Percentiles rank a stretch among this genome's conserved stretches.
Evolutionary conservation across 2,888 invertebrate genomes (phyloP).

Genomic region (Phlogophora meticulosa): DNA sequence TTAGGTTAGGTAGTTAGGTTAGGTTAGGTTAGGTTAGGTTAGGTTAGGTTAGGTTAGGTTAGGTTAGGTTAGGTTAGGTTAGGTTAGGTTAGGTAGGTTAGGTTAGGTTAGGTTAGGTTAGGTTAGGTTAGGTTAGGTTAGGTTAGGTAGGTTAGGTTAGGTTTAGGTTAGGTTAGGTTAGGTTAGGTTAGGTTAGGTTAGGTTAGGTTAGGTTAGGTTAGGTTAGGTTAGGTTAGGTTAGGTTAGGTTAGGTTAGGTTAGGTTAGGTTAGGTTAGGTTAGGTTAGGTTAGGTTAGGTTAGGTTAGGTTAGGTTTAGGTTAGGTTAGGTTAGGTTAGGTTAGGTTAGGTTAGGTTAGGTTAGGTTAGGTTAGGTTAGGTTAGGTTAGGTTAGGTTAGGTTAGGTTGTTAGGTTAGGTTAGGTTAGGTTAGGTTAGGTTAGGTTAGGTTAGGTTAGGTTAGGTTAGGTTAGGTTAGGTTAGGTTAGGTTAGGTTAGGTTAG

Average conservation of each 20-base stretch:
- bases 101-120: conserved; percentile 36
- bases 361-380: conserved; percentile 46
- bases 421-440: conserved; percentile 54
- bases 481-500: conserved; percentile 52
- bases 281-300: conserved; percentile 51
- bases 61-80: conserved; percentile 20
- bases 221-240: conserved; percentile 41
- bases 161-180: conserved; percentile 41
- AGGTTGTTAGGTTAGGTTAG: conserved; percentile 55
- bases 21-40: conserved; percentile 12
- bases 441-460: conserved; percentile 49
- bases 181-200: conserved; percentile 31
- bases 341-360: conserved; percentile 52
- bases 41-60: conserved; percentile 11
- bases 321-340: conserved; percentile 47
- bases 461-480: conserved; percentile 52
- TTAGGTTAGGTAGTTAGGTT: conserved; percentile 6
- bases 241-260: conserved; percentile 47
- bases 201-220: conserved; percentile 37
- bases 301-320: conserved; percentile 59
- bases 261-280: conserved; percentile 56
- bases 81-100: conserved; percentile 30
- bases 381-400: too few species aligned
- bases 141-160: conserved; percentile 36
- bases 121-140: conserved; percentile 44